Base-by-base conservation (phyloP, 2,888 invertebrate species). In the Polydrusus pterygomalis region DNA sequence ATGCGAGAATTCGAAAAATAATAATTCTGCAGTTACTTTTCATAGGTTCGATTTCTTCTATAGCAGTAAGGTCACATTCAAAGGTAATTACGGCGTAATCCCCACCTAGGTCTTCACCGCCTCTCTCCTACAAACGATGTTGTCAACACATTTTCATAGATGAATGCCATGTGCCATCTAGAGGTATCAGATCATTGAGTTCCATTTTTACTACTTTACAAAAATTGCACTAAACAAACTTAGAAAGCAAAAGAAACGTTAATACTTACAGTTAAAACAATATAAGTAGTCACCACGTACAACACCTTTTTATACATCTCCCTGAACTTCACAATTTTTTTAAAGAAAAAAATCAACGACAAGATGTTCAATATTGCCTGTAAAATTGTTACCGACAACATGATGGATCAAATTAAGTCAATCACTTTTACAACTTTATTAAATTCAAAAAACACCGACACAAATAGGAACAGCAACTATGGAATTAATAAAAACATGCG, bases 291-390 rank as follows among this genome's bases (percentile, higher is more conserved):
- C 38, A 60, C 38, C 15, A 60, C n/a, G 38, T 38, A 18, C 7
- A 38, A 13, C 38, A 60, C 38, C 17, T 38, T 60, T 17, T 60
- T 38, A 38, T 60, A 60, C 58, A 60, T 60, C 38, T 60, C 18
- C 38, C 58, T 38, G 5, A 60, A 38, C 18, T 60, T 60, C 38
- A 60, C 58, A 60, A 60, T 38, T 38, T 34, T 60, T 40, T 60
- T 60, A 38, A 60, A 60, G 58, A 60, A 60, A 60, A 38, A 60
- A 10, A 60, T 60, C 58, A 60, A 8, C 11, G 17, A 60, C 10
- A 38, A 15, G 11, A 60, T 60, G 13, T 34, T 15, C 8, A 60
- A 38, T n/a, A 60, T 60, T 11, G 58, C 38, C 9, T 34, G 58
- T 13, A 60, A 60, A 38, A 60, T 38, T 1, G 58, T 17, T 18